Evolutionary conservation across 2,888 invertebrate species (phyloP), one percentile per base, ranked within the genome.

Genomic region (Eristalis tenax): DNA sequence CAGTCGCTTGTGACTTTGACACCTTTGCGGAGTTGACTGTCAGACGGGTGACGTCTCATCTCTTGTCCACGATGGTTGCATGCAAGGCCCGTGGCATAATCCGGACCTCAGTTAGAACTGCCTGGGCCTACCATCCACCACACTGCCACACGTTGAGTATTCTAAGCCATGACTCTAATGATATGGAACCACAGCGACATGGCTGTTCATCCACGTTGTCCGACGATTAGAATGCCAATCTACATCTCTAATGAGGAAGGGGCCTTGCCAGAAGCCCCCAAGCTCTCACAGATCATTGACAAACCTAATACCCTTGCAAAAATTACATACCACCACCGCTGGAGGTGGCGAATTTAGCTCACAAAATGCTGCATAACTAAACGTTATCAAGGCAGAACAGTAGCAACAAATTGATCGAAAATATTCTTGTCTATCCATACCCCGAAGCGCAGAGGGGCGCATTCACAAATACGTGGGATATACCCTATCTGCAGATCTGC

Each of bases 401-500:
- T 81, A 81, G 81, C 81, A 69, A 3, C 71, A 22, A 65, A n/a
- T 57, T 69, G 11, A 63, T 69, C 68, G 23, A 23, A 35, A 59
- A 66, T 59, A 50, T 43, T 32, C 61, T 50, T 77, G 59, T 61
- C 68, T 77, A 18, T 50, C 40, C 61, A 22, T 18, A 18, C 50
- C 76, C 61, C n/a, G 43, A 28, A 22, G 68, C 59, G 18, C 40
- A 18, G 11, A 56, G 38, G 38, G 13, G 64, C 18, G 26, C 13
- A 11, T 65, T 71, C 64, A 23, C 75, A 59, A 38, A 69, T 76
- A 65, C 71, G 73, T 81, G 71, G 73, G 63, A 56, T 71, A 50
- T 18, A 61, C 35, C 61, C 22, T 73, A 87, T 87, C 79, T 69
- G 74, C 50, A 26, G 79, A 83, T 87, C 79, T 43, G 13, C 18